A percentile compares a stretch with the other conserved stretches of the same genome.
Evolutionary conservation across 2,797 vertebrate genomes (phyloP).

Genomic region (Phalanger gymnotis): DNA sequence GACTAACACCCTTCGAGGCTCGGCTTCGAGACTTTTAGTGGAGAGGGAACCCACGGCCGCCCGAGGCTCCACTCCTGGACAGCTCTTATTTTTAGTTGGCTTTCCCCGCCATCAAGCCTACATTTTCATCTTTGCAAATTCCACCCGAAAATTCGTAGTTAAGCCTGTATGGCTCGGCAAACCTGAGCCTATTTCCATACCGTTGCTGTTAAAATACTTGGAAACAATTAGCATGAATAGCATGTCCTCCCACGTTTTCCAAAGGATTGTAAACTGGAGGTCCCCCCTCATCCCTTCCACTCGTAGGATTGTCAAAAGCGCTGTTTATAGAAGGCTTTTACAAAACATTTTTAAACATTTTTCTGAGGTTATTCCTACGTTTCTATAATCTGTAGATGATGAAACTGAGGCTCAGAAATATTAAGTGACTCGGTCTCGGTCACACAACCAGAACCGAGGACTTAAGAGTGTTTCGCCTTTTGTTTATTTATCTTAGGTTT

Average conservation of each 20-base stretch:
- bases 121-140: neutral
- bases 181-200: neutral
- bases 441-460: neutral
- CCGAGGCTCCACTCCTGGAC: neutral
- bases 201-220: neutral
- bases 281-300: neutral
- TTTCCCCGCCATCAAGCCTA: neutral
- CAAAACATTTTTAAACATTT: neutral
- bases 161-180: neutral
- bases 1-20: neutral
- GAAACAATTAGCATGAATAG: neutral
- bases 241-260: neutral
- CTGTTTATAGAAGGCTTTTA: neutral
- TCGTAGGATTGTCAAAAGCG: too few relatives aligned
- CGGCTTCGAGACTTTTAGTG: too few relatives aligned
- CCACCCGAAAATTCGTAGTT: neutral
- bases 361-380: neutral
- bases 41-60: neutral
- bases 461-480: too few relatives aligned
- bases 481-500: neutral
- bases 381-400: neutral
- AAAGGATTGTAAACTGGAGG: neutral
- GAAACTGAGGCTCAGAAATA: neutral
- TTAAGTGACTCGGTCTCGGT: neutral
- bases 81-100: neutral